Evolutionary conservation across 2,113 vertebrate species (phyloP).

Genomic region (Pelmatolapia mariae): DNA sequence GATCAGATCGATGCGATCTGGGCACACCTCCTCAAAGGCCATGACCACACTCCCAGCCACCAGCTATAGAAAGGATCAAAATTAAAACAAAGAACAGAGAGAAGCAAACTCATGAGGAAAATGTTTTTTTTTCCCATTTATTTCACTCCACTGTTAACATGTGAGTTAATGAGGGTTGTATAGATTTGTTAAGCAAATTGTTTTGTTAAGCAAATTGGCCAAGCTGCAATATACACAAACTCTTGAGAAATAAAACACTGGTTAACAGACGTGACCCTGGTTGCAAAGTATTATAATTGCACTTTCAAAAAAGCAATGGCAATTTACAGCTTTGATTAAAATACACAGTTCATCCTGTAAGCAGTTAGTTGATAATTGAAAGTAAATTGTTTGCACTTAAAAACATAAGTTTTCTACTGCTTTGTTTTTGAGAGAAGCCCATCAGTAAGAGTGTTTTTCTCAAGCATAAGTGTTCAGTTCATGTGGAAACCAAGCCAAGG

Average conservation of each 20-base stretch:
- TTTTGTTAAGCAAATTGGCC: neutral
- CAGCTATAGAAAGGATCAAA: slow-evolving; percentile 63
- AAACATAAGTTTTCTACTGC: neutral
- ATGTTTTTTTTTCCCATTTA: neutral
- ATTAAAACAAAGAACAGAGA: neutral
- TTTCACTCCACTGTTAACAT: neutral
- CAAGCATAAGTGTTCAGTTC: slow-evolving; percentile 10
- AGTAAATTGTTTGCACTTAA: neutral
- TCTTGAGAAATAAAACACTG: slow-evolving; percentile 29
- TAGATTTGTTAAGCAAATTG: neutral
- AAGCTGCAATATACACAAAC: neutral
- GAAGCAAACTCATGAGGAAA: neutral
- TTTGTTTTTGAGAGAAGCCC: neutral
- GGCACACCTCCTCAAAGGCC: slow-evolving; percentile 98
- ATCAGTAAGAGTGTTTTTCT: neutral
- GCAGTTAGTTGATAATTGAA: slow-evolving; percentile 29
- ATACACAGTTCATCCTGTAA: neutral
- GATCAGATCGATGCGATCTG: slow-evolving; percentile 96
- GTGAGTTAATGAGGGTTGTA: neutral
- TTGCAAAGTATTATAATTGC: neutral
- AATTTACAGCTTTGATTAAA: slow-evolving; percentile 55
- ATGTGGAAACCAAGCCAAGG: neutral
- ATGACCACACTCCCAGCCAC: slow-evolving; percentile 97
- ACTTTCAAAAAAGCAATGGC: slow-evolving; percentile 2
- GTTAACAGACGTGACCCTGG: slow-evolving; percentile 12